Evolutionary conservation across 2,888 invertebrate genomes (phyloP).

Genomic region (Parasteatoda lunata): DNA sequence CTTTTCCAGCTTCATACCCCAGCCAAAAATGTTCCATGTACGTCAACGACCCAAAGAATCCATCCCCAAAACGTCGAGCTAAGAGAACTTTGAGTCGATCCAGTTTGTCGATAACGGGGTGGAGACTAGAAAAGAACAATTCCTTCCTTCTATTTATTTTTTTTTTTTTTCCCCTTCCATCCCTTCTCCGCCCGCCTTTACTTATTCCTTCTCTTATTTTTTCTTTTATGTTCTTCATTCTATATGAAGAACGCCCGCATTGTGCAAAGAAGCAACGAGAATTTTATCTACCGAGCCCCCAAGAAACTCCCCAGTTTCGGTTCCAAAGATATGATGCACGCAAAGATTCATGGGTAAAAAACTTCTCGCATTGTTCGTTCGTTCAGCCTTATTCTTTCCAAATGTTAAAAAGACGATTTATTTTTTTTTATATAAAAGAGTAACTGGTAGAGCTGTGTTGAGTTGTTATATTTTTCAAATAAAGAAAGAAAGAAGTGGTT

Average conservation of each 20-base stretch:
- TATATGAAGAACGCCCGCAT: background rate
- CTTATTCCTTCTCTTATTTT: background rate
- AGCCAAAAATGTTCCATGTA: constrained; percentile 38
- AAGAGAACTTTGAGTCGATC: constrained; percentile 46
- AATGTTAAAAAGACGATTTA: too few relatives aligned
- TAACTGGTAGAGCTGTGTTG: too few relatives aligned
- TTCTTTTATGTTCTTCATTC: background rate
- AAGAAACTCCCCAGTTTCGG: background rate
- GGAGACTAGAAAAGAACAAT: constrained; percentile 44
- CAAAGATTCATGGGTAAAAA: background rate
- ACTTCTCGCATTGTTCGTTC: too few relatives aligned
- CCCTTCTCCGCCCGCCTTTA: background rate
- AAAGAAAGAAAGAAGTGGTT: too few relatives aligned
- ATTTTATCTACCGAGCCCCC: constrained; percentile 5
- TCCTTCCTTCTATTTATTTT: constrained; percentile 18
- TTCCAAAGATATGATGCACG: background rate
- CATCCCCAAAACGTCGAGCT: constrained; percentile 21
- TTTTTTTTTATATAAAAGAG: too few relatives aligned
- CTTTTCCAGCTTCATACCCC: background rate
- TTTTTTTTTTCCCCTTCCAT: constrained; percentile 6
- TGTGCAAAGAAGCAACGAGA: background rate
- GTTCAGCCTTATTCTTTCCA: too few relatives aligned
- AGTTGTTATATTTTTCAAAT: too few relatives aligned
- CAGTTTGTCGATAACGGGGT: constrained; percentile 66
- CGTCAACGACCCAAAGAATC: constrained; percentile 61